Conservation (phyloP, 2,888 invertebrate species). For the Schrankia costaestrigalis region DNA sequence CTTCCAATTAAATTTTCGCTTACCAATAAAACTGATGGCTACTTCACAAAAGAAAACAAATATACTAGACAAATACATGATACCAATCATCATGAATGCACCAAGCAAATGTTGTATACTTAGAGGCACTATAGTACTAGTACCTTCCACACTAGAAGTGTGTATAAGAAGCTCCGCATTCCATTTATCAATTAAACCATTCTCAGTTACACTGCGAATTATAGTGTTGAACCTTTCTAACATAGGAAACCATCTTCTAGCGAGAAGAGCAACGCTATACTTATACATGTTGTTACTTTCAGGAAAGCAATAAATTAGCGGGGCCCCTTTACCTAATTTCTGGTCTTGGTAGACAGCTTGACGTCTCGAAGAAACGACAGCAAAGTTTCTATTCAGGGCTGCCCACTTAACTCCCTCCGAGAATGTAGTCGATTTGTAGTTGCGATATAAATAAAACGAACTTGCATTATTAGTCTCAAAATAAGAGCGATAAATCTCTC, state of each 20-base stretch:
- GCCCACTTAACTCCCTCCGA: conserved; percentile 61
- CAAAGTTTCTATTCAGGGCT: conserved; percentile 65
- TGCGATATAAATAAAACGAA: conserved; percentile 72
- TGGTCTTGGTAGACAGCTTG: conserved; percentile 72
- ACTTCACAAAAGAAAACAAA: conserved; percentile 62
- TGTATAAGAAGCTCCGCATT: conserved; percentile 66
- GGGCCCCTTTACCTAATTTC: conserved; percentile 64
- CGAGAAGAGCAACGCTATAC: conserved; percentile 71
- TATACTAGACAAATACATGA: conserved; percentile 62
- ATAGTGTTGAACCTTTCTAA: conserved; percentile 65
- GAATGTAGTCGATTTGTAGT: conserved; percentile 69
- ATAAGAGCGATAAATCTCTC: conserved; percentile 73
- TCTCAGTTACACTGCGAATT: conserved; percentile 71
- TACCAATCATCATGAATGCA: conserved; percentile 69
- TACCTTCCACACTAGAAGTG: conserved; percentile 39
- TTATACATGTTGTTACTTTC: conserved; percentile 72
- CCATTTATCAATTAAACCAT: conserved; percentile 76
- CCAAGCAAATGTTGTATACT: conserved; percentile 68
- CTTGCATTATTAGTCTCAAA: conserved; percentile 73
- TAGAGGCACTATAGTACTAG: conserved; percentile 56
- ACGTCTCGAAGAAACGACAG: conserved; percentile 66
- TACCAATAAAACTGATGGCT: conserved; percentile 19
- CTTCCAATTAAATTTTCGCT: background rate
- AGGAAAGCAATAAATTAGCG: conserved; percentile 68
- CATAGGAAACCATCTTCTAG: conserved; percentile 73